These are phyloP conservation scores for Caiman crocodilus DNA, from an alignment of 2,797 vertebrate genomes.

Conservation along the genomic window DNA sequence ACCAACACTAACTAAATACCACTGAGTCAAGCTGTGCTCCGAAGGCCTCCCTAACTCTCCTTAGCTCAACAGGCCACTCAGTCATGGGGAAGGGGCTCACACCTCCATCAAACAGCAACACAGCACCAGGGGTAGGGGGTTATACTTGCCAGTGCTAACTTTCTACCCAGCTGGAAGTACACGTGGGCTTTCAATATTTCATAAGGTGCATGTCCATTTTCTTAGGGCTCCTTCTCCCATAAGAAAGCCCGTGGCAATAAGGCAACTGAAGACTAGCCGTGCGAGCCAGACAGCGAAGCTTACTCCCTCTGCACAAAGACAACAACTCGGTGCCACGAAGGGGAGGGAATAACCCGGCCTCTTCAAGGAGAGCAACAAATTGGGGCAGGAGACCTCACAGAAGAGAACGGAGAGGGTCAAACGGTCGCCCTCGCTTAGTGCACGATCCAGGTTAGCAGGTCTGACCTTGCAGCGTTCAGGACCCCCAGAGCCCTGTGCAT, in stretches of 20 bases:
- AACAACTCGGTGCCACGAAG: not conserved
- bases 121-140: not conserved
- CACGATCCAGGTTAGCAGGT: not conserved
- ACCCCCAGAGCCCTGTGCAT: not conserved
- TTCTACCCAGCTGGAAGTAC: not conserved
- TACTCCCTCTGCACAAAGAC: not conserved
- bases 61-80: not conserved
- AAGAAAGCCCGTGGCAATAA: not conserved
- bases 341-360: not conserved
- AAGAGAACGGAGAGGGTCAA: accelerated
- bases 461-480: not conserved
- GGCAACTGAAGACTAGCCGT: not conserved
- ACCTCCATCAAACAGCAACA: not conserved
- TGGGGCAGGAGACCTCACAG: not conserved
- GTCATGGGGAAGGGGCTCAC: not conserved
- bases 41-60: not conserved
- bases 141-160: not conserved
- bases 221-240: not conserved
- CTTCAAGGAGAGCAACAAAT: not conserved
- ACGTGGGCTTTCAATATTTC: accelerated
- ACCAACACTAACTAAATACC: not conserved
- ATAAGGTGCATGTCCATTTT: not conserved
- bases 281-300: not conserved
- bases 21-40: not conserved
- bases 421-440: not conserved